Evolutionary conservation across 2,113 vertebrate genomes (phyloP).

Genomic region (western clawed frog (Xenopus tropicalis)): UCB_Xtro_10.0 CM004447.2:27375501-27376000

Average conservation of each 20-base stretch:
- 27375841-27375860: too few relatives aligned
- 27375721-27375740: conserved; percentile 13
- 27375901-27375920: too few relatives aligned
- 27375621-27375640: conserved; percentile 32
- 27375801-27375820: neutral
- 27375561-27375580: conserved; percentile 29
- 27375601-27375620: conserved; percentile 19
- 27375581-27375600: conserved; percentile 17
- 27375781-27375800: conserved; percentile 1
- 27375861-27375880: too few relatives aligned
- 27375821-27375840: too few relatives aligned
- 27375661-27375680: neutral
- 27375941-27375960: too few relatives aligned
- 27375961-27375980: too few relatives aligned
- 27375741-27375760: conserved; percentile 1
- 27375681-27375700: conserved; percentile 20
- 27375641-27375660: conserved; percentile 6
- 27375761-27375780: conserved; percentile 9
- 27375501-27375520: too few relatives aligned
- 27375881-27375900: too few relatives aligned
- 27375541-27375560: too few relatives aligned
- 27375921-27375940: too few relatives aligned
- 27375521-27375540: too few relatives aligned
- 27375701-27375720: neutral
- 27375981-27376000: too few relatives aligned